A percentile compares a stretch with the other conserved stretches of the same genome.
These are phyloP conservation scores for Coelopa pilipes DNA, from an alignment of 2,888 invertebrate genomes.

Conservation along the genomic window DNA sequence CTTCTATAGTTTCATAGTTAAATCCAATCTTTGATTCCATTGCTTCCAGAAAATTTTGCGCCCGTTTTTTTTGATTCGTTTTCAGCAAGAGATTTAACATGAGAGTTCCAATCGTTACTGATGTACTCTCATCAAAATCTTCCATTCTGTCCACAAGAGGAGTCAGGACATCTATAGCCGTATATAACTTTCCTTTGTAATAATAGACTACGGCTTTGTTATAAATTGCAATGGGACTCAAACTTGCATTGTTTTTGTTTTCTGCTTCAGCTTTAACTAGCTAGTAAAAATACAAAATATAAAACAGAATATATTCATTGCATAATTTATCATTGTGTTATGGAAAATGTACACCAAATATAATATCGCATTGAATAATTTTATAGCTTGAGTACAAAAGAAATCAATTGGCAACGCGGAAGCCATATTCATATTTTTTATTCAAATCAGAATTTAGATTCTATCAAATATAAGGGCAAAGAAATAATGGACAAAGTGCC, in stretches of 20 bases:
- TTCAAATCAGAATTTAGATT: background rate
- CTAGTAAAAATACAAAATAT: background rate
- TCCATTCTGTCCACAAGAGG: conserved; percentile 57
- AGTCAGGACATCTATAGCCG: conserved; percentile 59
- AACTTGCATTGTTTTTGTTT: background rate
- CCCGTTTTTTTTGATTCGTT: conserved; percentile 64
- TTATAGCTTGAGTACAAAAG: background rate
- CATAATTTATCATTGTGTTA: background rate
- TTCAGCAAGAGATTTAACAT: conserved; percentile 61
- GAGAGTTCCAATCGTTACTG: conserved; percentile 59
- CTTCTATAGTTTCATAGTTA: conserved; percentile 44
- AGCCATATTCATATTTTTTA: background rate
- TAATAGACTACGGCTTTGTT: conserved; percentile 64
- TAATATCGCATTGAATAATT: background rate
- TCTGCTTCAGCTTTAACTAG: background rate
- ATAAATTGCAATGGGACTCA: conserved; percentile 54
- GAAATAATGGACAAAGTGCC: no score
- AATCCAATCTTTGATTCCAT: conserved; percentile 56
- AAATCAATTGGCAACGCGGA: background rate
- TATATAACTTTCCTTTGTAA: conserved; percentile 62
- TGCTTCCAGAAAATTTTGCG: conserved; percentile 60
- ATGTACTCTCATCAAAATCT: conserved; percentile 57
- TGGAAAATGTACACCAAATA: background rate
- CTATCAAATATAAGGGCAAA: no score
- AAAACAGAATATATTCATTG: background rate